Evolutionary conservation across 1,140 invertebrate species (phyloP), one percentile per base, ranked within the genome.

Genomic region (Ceratina japonica): DNA sequence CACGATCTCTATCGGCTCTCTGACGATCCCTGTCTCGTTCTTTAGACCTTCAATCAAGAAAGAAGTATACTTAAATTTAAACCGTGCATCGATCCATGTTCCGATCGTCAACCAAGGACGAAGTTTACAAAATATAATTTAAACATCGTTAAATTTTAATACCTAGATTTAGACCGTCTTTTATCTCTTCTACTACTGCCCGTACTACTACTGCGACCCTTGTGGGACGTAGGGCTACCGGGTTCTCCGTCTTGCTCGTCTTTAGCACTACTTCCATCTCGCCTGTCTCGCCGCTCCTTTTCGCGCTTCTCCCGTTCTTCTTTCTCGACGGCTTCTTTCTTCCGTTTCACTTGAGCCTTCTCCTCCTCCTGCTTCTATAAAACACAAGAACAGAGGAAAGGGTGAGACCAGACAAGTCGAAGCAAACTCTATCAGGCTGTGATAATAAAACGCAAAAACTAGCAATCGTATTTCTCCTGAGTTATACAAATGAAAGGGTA

Each of bases 361-460:
- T 94, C 94, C 87, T 94, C 94, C 84, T 95, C 95, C 93, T 95
- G 94, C 93, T 95, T 95, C 94, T 95, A 93, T 84, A 94, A 93
- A 93, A 93, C 70, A 90, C 87, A 88, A 89, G 80, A 86, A 88
- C 80, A 31, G 18, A 52, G 44, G 66, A 61, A 64, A n/a, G 49
- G 61, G 82, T 87, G 85, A 87, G 85, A 83, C 69, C 13, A 79
- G 44, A 72, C 51, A 24, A 18, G 59, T 64, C 63, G 27, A 74
- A 72, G 54, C 65, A 79, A 66, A 59, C 22, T 56, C 54, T 62
- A 79, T 87, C 74, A 31, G 63, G 80, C 87, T 74, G 85, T 86
- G 76, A 78, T 83, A 86, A 80, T 81, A 71, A 84, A 90, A 86
- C 77, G 75, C 70, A 87, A 84, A 73, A 85, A 87, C 86, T 88